Evolutionary conservation across 2,888 invertebrate genomes (phyloP).

Genomic region (Amorpha juglandis): DNA sequence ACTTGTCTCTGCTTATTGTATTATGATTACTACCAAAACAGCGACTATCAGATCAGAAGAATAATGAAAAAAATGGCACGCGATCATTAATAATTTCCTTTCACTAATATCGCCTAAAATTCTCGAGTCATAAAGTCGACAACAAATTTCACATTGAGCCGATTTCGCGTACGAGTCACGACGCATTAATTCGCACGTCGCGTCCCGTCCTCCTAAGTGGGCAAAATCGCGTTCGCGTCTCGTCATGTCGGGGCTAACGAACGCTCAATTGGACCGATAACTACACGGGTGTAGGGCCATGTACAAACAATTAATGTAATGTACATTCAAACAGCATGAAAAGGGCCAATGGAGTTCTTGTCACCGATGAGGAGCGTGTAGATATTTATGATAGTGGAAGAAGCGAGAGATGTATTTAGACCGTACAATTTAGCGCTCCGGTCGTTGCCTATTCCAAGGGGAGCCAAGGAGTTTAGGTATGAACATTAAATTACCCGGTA

Average conservation of each 20-base stretch:
- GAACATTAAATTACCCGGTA: no score
- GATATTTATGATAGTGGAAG: no score
- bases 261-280: conserved; percentile 13
- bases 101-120: not conserved
- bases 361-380: no score
- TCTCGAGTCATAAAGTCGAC: conserved; percentile 16
- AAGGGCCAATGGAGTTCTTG: no score
- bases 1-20: no score
- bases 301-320: not conserved
- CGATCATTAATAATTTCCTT: not conserved
- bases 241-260: conserved; percentile 18
- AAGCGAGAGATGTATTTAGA: no score
- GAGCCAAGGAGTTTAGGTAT: no score
- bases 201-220: not conserved
- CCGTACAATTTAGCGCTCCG: no score
- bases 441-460: no score
- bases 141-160: conserved; percentile 22
- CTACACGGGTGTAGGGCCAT: not conserved
- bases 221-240: conserved; percentile 16
- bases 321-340: not conserved
- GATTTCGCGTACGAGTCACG: conserved; percentile 19
- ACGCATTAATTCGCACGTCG: conserved; percentile 14
- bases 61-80: not conserved
- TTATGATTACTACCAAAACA: no score
- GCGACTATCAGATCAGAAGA: no score